Conservation (phyloP, 1,140 invertebrate species). For the Nephila pilipes region DNA sequence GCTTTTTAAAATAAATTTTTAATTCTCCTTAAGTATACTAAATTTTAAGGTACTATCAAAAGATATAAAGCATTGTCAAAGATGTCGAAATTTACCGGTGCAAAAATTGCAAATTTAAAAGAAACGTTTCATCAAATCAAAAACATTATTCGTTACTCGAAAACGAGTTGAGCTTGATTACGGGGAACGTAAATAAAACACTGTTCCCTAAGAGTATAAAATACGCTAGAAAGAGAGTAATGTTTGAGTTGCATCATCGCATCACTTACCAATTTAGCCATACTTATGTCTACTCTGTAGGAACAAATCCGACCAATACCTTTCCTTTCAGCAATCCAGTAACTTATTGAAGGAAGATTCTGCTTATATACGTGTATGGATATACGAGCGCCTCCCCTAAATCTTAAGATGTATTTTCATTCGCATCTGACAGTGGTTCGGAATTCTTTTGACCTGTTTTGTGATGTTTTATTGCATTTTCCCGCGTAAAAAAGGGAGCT, state of each 20-base stretch:
- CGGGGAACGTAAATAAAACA: no score
- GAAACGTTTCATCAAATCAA: no score
- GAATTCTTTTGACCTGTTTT: slow-evolving; percentile 61
- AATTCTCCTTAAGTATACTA: no score
- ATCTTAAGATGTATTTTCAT: slow-evolving; percentile 48
- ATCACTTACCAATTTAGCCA: slow-evolving; percentile 18
- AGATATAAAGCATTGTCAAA: no score
- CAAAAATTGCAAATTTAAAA: no score
- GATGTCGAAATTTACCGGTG: no score
- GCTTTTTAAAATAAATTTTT: no score
- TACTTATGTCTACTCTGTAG: neutral
- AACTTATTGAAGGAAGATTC: neutral
- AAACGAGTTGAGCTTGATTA: no score
- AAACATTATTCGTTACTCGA: no score
- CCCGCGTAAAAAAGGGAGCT: slow-evolving; percentile 57
- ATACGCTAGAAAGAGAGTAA: neutral
- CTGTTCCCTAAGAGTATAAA: no score
- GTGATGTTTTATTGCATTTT: slow-evolving; percentile 55
- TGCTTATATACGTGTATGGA: slow-evolving; percentile 57
- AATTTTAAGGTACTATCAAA: no score
- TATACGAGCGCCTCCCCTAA: slow-evolving; percentile 50
- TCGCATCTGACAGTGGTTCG: slow-evolving; percentile 43
- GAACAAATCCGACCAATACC: slow-evolving; percentile 29
- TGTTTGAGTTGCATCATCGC: neutral
- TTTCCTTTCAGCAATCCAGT: neutral